These are phyloP conservation scores for Diadromus collaris DNA, from an alignment of 2,888 invertebrate species.

Conservation along the genomic window DNA sequence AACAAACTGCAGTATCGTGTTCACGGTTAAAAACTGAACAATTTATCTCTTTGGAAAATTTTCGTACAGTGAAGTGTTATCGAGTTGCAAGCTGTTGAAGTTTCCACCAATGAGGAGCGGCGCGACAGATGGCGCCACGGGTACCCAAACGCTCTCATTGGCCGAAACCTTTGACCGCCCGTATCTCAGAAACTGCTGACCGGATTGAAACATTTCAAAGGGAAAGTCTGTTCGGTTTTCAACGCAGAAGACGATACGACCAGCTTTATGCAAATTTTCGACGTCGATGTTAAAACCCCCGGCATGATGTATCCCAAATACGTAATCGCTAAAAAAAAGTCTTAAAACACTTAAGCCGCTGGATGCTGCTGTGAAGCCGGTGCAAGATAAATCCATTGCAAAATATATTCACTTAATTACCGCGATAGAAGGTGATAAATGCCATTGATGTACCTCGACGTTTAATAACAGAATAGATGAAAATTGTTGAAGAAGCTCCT, in stretches of 20 bases:
- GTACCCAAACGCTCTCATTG: neutral
- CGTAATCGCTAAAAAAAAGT: neutral
- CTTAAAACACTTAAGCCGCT: neutral
- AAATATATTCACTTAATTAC: slow-evolving; percentile 5
- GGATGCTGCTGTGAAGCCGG: neutral
- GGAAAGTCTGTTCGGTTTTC: neutral
- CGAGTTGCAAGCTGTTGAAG: neutral
- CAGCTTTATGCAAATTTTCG: neutral
- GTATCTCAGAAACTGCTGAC: neutral
- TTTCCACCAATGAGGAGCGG: neutral
- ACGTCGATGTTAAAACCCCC: neutral
- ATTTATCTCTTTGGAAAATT: neutral
- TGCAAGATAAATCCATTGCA: neutral
- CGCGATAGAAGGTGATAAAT: slow-evolving; percentile 2
- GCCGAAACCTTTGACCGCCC: neutral
- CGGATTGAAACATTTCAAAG: neutral
- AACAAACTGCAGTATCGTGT: neutral
- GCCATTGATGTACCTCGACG: slow-evolving; percentile 6
- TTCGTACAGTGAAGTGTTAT: neutral
- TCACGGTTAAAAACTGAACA: neutral
- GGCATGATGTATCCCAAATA: neutral
- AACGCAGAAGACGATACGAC: neutral
- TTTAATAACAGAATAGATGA: slow-evolving; percentile 22
- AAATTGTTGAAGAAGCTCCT: slow-evolving; percentile 15
- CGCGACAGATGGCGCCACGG: neutral